Conservation (phyloP, 2,888 invertebrate species). For the Embidobia sp. region DNA sequence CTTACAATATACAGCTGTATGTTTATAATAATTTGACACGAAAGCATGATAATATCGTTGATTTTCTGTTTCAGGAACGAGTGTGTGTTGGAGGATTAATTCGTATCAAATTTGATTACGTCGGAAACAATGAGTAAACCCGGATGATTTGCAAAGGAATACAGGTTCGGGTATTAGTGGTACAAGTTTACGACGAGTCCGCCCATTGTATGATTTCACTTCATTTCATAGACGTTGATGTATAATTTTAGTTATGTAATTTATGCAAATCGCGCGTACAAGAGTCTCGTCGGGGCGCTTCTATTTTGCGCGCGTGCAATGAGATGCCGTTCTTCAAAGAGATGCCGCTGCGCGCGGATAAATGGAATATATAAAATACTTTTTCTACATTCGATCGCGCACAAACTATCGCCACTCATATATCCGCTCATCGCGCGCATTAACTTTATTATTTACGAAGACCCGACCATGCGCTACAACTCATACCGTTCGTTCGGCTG, state of each 20-base stretch:
- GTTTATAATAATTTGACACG: too few relatives aligned
- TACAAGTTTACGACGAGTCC: constrained; percentile 51
- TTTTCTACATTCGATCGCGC: constrained; percentile 51
- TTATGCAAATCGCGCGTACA: constrained; percentile 57
- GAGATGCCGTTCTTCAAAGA: constrained; percentile 47
- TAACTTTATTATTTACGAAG: constrained; percentile 60
- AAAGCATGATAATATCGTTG: too few relatives aligned
- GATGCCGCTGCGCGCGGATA: constrained; percentile 53
- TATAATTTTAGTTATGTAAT: constrained; percentile 59
- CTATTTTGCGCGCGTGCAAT: constrained; percentile 45
- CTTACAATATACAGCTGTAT: too few relatives aligned
- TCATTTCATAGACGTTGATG: constrained; percentile 41
- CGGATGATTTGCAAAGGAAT: too few relatives aligned
- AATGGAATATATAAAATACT: constrained; percentile 56
- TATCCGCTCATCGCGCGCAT: constrained; percentile 55
- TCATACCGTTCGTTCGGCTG: constrained; percentile 52
- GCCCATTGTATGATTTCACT: constrained; percentile 56
- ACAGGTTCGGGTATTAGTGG: constrained; percentile 28
- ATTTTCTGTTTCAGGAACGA: too few relatives aligned
- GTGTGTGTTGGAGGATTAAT: too few relatives aligned
- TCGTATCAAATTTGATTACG: too few relatives aligned
- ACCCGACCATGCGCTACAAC: constrained; percentile 42
- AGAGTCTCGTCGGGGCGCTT: constrained; percentile 26
- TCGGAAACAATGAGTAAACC: too few relatives aligned
- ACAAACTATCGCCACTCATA: constrained; percentile 40